Evolutionary conservation across 1,140 invertebrate species (phyloP).

Genomic region (Panagrolaimus sp.): DNA sequence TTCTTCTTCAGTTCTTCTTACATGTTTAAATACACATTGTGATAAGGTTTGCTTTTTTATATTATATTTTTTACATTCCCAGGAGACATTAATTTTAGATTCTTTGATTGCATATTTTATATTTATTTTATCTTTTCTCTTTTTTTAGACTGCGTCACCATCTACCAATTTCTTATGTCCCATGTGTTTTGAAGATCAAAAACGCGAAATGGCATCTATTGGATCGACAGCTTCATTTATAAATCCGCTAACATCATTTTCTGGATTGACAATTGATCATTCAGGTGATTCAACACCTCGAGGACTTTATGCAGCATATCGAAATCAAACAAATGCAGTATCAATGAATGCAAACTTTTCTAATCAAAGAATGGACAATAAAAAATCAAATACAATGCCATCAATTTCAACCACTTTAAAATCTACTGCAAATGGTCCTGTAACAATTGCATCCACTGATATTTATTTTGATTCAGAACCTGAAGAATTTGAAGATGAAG

Average conservation of each 20-base stretch:
- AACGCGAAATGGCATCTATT: conserved; percentile 38
- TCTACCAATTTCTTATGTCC: conserved; percentile 47
- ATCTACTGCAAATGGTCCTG: neutral
- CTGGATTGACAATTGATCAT: conserved; percentile 1
- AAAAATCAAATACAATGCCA: conserved; percentile 8
- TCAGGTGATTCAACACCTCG: conserved; percentile 10
- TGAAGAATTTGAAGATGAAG: conserved; percentile 1
- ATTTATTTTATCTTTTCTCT: conserved; percentile 3
- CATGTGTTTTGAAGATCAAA: conserved; percentile 45
- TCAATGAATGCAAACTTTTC: neutral
- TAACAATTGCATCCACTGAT: neutral
- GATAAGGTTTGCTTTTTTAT: conserved; percentile 30
- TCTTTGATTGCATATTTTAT: neutral
- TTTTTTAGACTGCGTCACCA: conserved; percentile 41
- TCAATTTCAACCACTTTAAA: conserved; percentile 2
- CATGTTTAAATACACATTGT: conserved; percentile 46
- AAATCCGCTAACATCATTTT: neutral
- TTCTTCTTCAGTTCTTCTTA: conserved; percentile 42
- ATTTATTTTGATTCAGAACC: conserved; percentile 4
- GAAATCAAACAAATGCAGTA: neutral
- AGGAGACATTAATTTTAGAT: neutral
- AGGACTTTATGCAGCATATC: conserved; percentile 6
- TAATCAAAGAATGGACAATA: neutral
- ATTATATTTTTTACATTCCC: neutral
- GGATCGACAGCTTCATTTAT: conserved; percentile 14